phyloP scores from a whole-genome alignment of 1,140 invertebrate species.

The Coenobita brevimanus region DNA sequence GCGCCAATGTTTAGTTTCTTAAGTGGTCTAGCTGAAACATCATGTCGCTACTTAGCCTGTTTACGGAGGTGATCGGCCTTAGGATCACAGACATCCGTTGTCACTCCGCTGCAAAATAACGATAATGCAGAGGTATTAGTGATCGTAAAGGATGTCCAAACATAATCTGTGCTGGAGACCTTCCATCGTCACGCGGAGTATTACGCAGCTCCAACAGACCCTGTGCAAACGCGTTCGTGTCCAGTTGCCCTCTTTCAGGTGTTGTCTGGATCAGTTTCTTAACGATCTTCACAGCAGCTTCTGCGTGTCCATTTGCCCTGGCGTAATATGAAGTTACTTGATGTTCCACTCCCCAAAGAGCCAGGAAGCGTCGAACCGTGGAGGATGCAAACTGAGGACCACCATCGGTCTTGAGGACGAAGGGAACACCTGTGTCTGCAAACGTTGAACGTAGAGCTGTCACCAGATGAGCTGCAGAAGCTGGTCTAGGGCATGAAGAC shows the following conservation, averaged over 20 bases:
- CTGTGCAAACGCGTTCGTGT: background rate
- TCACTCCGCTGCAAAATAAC: background rate
- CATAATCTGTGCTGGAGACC: background rate
- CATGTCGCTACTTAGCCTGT: background rate
- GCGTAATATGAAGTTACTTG: conserved; percentile 31
- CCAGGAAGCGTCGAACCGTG: conserved; percentile 28
- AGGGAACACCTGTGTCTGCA: conserved; percentile 9
- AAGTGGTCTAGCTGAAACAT: background rate
- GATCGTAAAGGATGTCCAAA: conserved; percentile 20
- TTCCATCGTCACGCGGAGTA: background rate
- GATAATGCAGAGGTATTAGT: background rate
- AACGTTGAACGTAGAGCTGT: background rate
- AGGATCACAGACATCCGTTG: background rate
- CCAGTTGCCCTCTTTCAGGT: background rate
- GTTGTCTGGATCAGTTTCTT: conserved; percentile 42
- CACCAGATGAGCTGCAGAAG: conserved; percentile 1
- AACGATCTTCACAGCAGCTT: conserved; percentile 26
- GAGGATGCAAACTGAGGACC: conserved; percentile 42
- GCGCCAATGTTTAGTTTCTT: background rate
- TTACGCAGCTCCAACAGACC: conserved; percentile 16
- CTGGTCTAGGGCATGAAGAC: background rate
- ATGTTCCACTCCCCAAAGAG: conserved; percentile 32
- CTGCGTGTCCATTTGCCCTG: conserved; percentile 25
- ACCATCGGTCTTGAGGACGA: conserved; percentile 16
- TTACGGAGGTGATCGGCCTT: background rate